phyloP scores from a whole-genome alignment of 2,113 vertebrate genomes.

The Serilophus lunatus region DNA sequence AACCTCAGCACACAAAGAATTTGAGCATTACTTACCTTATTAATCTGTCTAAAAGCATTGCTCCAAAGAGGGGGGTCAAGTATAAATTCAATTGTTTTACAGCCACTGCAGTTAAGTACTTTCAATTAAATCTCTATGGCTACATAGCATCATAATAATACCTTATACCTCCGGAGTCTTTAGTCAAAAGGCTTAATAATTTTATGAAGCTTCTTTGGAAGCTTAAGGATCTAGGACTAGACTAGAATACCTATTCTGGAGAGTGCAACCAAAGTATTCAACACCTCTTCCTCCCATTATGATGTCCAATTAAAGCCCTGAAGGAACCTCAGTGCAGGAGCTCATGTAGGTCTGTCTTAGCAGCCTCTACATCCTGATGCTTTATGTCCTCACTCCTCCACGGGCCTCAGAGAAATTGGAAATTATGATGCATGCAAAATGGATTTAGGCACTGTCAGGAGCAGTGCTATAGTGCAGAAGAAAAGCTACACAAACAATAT shows the following conservation, averaged over 20 bases:
- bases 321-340: neutral
- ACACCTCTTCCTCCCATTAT: neutral
- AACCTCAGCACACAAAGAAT: neutral
- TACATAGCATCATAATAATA: neutral
- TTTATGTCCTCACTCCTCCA: neutral
- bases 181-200: neutral
- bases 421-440: neutral
- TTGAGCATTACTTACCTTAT: neutral
- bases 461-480: neutral
- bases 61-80: neutral
- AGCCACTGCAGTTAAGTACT: neutral
- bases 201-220: neutral
- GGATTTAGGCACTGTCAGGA: neutral
- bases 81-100: conserved; percentile 22
- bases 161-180: neutral
- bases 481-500: neutral
- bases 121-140: conserved; percentile 4
- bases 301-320: neutral
- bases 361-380: neutral
- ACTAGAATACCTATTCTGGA: neutral
- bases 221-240: neutral
- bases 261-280: neutral
- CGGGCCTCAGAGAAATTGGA: neutral
- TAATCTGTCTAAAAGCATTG: neutral
- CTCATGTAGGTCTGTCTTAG: neutral